Evolutionary conservation across 2,113 vertebrate genomes (phyloP), one percentile per base, ranked within the genome.

Genomic region (Brachypteracias leptosomus): DNA sequence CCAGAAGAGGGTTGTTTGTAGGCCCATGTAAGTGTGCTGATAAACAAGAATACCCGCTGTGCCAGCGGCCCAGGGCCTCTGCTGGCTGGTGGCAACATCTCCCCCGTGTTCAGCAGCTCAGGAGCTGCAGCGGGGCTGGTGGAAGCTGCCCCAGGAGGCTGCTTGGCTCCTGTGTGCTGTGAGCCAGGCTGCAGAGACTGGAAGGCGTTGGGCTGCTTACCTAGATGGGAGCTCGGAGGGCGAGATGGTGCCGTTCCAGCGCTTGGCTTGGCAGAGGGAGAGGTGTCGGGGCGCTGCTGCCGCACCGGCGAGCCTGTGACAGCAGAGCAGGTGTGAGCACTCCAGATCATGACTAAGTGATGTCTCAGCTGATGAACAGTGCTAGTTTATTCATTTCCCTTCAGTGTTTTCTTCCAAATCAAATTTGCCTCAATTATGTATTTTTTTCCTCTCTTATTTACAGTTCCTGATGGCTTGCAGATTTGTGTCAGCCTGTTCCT

Each of bases 271-370:
- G 90, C 92, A 96, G 76, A 13, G 47, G 81, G 68, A 90, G 90
- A 94, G 70, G 88, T 79, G 88, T 67, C 0, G 28, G 91, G 81
- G 72, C 74, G 95, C 91, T 95, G 93, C 72, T 77, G 83, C 61
- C 11, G 75, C 11, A 40, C 10, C n/a, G n/a, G n/a, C 90, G 87
- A 81, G 84, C 51, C 46, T 73, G 84, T 82, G 87, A 44, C 81
- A 54, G 94, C 3, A 0, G 63, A 91, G 95, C 95, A 94, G 95
- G 95, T 97, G 95, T 58, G 82, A 96, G 33, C 85, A 20, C 77
- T 94, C 78, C 71, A 84, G 54, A 91, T 94, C 91, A 93, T 94
- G 92, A 92, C 80, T 87, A 89, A 96, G 88, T 92, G 88, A 52
- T 65, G 73, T 86, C 93, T 92, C 3, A 4, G 66, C 93, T 95